phyloP scores from a whole-genome alignment of 2,888 invertebrate species.

The Invenusta paracnida region DNA sequence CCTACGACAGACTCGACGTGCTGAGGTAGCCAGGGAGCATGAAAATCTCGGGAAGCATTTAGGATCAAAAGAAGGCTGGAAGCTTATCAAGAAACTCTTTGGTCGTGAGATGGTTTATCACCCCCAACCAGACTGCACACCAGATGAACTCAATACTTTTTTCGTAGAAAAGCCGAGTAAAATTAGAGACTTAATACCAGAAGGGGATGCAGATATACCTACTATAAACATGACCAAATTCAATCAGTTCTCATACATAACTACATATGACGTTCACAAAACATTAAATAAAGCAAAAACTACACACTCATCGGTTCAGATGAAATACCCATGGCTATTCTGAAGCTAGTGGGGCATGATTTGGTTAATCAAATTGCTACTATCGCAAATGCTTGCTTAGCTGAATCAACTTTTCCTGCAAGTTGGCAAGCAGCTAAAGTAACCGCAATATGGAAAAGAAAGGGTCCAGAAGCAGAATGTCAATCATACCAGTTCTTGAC shows the following conservation, averaged over 20 bases:
- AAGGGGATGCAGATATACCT: not conserved
- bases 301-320: not conserved
- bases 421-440: not conserved
- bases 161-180: not conserved
- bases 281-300: not conserved
- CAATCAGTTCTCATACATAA: not conserved
- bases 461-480: not conserved
- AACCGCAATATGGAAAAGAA: constrained; percentile 3
- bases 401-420: constrained; percentile 9
- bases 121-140: not conserved
- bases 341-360: not conserved
- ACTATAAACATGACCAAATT: not conserved
- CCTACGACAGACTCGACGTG: not conserved
- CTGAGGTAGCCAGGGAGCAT: not conserved
- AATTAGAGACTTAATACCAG: not conserved
- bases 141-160: not conserved
- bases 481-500: not conserved
- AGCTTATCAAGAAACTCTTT: not conserved
- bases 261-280: not conserved
- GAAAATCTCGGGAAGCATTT: not conserved
- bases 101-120: not conserved
- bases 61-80: not conserved
- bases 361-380: not conserved
- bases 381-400: not conserved
- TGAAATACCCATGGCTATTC: constrained; percentile 7